Evolutionary conservation across 2,888 invertebrate species (phyloP).

Genomic region (Diplolepis rosae): DNA sequence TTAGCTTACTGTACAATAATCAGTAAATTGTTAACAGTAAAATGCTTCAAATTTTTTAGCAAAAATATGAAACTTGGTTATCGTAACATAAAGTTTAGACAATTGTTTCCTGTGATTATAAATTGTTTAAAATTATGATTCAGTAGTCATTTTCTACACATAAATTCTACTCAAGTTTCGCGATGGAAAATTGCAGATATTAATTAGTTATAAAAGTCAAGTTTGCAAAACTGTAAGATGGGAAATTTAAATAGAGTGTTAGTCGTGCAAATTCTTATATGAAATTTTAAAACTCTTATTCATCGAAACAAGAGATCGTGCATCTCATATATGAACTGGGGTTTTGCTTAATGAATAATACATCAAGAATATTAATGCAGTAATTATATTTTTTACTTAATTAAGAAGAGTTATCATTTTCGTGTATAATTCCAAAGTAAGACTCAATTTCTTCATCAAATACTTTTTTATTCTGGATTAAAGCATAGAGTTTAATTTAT

Average conservation of each 20-base stretch:
- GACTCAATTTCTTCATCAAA: constrained; percentile 7
- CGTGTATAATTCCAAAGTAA: neutral
- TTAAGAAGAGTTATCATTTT: neutral
- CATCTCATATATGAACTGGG: neutral
- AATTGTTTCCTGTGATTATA: no score
- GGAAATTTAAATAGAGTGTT: no score
- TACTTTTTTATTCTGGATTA: neutral
- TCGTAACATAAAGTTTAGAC: no score
- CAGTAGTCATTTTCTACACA: neutral
- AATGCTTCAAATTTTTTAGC: neutral
- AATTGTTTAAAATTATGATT: neutral
- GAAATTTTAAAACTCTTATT: no score
- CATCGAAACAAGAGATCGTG: constrained; percentile 5
- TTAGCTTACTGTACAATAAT: neutral
- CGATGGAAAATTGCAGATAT: no score
- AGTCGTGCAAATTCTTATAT: no score
- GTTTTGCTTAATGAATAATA: constrained; percentile 14
- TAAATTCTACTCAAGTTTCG: no score
- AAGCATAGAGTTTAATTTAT: constrained; percentile 3
- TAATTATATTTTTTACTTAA: constrained; percentile 9
- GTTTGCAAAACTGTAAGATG: no score
- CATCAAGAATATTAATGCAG: neutral
- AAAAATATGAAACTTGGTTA: no score
- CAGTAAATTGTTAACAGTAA: neutral
- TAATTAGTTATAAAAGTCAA: no score